These are phyloP conservation scores for Capreolus pygargus DNA, from an alignment of 2,113 vertebrate genomes.

Conservation along the genomic window DNA sequence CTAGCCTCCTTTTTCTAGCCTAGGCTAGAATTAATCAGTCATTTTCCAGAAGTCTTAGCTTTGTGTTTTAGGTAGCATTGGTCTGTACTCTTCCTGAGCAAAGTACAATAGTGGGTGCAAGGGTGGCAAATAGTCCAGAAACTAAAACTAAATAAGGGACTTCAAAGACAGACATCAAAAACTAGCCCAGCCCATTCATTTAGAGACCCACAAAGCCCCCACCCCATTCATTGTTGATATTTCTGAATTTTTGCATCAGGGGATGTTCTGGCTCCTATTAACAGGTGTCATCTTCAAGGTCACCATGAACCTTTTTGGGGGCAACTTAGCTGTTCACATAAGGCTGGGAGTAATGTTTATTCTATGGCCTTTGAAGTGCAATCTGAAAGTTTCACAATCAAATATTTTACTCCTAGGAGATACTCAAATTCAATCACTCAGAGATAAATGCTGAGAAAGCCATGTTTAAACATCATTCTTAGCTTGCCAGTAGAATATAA, in stretches of 20 bases:
- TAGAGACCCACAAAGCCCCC: too few relatives aligned
- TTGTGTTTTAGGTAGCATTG: background rate
- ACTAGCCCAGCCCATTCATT: background rate
- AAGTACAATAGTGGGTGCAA: background rate
- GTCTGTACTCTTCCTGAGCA: slow-evolving; percentile 20
- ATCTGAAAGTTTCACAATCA: slow-evolving; percentile 75
- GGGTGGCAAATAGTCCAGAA: background rate
- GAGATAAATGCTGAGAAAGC: slow-evolving; percentile 73
- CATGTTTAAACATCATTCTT: slow-evolving; percentile 82
- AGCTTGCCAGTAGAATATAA: slow-evolving; percentile 72
- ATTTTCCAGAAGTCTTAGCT: slow-evolving; percentile 58
- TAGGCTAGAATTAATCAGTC: background rate
- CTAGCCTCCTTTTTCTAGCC: background rate
- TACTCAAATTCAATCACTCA: slow-evolving; percentile 74
- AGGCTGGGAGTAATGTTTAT: slow-evolving; percentile 48
- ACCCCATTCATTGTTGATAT: background rate
- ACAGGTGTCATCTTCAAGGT: background rate
- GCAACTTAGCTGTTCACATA: slow-evolving; percentile 23
- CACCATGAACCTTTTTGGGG: background rate
- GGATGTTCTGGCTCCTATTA: background rate
- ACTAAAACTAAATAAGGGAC: background rate
- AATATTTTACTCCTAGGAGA: slow-evolving; percentile 77
- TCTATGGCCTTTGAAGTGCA: slow-evolving; percentile 56
- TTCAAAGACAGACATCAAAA: background rate
- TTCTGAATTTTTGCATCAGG: background rate